Conservation (phyloP, 2,113 vertebrate genomes). For the Malurus elegans region DNA sequence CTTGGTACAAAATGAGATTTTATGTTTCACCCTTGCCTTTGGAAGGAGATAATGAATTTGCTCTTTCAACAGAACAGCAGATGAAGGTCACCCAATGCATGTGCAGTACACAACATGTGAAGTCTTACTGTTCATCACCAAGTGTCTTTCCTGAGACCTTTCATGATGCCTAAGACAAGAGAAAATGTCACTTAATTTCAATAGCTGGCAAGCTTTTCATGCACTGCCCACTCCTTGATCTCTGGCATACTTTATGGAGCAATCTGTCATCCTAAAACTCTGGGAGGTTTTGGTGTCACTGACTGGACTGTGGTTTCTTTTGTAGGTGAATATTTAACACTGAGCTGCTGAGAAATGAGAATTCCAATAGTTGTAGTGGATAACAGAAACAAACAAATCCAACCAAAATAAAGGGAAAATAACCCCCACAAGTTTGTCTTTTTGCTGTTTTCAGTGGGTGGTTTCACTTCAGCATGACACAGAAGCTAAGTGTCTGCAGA, state of each 20-base stretch:
- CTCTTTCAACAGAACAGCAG: background rate
- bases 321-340: background rate
- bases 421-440: rapidly evolving
- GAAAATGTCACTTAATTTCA: conserved; percentile 1
- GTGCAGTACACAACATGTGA: background rate
- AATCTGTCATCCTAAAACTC: background rate
- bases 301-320: background rate
- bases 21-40: background rate
- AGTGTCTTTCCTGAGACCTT: background rate
- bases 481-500: background rate
- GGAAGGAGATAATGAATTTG: background rate
- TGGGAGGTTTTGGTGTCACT: background rate
- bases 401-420: background rate
- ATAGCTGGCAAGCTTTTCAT: background rate
- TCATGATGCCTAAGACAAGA: background rate
- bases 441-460: background rate
- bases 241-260: background rate
- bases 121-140: background rate
- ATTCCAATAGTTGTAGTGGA: background rate
- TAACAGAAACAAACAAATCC: background rate
- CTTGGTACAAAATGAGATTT: background rate
- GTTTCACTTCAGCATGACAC: background rate
- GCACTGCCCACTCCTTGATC: background rate
- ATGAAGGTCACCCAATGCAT: background rate
- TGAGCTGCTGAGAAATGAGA: background rate